Evolutionary conservation across 2,888 invertebrate species (phyloP).

Genomic region (Cephus spinipes): DNA sequence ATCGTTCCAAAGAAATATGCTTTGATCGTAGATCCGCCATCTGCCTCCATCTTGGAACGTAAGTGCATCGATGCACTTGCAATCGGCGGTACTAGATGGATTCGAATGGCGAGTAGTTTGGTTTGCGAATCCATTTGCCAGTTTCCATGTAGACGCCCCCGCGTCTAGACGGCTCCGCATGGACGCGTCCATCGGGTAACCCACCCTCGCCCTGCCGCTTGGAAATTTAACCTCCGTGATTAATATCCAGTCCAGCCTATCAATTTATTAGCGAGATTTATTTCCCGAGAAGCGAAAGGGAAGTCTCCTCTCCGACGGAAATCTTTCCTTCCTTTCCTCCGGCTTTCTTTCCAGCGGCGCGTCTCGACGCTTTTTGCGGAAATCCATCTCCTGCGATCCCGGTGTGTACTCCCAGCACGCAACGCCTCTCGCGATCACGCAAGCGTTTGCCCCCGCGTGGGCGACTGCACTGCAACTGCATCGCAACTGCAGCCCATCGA

Average conservation of each 20-base stretch:
- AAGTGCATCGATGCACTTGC: constrained; percentile 16
- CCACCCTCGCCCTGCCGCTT: constrained; percentile 1
- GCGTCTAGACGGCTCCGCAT: constrained; percentile 28
- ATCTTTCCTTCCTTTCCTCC: neutral
- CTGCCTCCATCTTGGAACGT: constrained; percentile 10
- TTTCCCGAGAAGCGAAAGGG: neutral
- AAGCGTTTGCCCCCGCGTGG: neutral
- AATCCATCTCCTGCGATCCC: neutral
- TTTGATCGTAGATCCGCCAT: neutral
- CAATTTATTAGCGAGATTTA: constrained; percentile 2
- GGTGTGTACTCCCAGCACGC: neutral
- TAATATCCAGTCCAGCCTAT: constrained; percentile 1
- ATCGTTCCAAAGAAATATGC: neutral
- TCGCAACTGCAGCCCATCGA: neutral
- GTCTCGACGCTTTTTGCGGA: neutral
- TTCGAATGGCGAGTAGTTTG: constrained; percentile 12
- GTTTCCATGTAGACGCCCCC: constrained; percentile 29
- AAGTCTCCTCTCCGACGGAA: neutral
- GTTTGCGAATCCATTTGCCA: constrained; percentile 24
- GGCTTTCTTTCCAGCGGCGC: neutral
- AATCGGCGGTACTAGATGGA: constrained; percentile 26
- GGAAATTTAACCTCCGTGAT: constrained; percentile 6
- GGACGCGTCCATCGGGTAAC: neutral
- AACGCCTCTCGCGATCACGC: neutral
- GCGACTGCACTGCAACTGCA: neutral